A percentile compares a stretch with the other conserved stretches of the same genome.
These are phyloP conservation scores for Sycophila sp. DNA, from an alignment of 1,140 invertebrate genomes.

Conservation along the genomic window DNA sequence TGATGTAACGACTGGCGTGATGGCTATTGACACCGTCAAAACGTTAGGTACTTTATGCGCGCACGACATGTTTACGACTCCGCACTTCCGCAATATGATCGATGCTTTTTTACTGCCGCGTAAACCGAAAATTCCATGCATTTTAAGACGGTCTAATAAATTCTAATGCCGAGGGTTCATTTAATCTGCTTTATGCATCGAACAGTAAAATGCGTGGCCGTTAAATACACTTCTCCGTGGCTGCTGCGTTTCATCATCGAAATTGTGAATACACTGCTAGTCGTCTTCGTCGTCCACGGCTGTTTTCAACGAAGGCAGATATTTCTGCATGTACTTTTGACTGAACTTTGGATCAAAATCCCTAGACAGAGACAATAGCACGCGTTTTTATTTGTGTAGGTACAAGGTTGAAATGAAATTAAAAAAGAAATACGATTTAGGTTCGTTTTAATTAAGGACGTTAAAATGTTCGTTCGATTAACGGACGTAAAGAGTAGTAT, in stretches of 20 bases:
- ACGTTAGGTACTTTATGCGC: neutral
- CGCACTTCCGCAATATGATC: slow-evolving; percentile 34
- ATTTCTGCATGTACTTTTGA: neutral
- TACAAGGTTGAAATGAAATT: no score
- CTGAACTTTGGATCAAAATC: slow-evolving; percentile 20
- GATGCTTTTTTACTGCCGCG: slow-evolving; percentile 41
- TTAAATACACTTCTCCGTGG: neutral
- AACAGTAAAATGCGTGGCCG: neutral
- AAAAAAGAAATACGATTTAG: no score
- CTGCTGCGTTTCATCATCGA: neutral
- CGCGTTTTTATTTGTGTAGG: neutral
- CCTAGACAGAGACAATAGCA: neutral
- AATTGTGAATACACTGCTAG: no score
- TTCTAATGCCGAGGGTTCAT: neutral
- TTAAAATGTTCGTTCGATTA: no score
- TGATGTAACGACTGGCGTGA: neutral
- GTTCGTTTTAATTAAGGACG: no score
- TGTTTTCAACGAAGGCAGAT: neutral
- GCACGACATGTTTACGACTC: slow-evolving; percentile 17
- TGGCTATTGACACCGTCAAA: neutral
- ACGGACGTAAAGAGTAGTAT: no score
- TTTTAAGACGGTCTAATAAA: slow-evolving; percentile 35
- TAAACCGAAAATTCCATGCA: slow-evolving; percentile 32
- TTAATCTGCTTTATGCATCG: slow-evolving; percentile 3
- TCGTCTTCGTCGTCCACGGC: neutral